Conservation (phyloP, 2,888 invertebrate genomes). For the Hirtodrosophila duncani region DNA sequence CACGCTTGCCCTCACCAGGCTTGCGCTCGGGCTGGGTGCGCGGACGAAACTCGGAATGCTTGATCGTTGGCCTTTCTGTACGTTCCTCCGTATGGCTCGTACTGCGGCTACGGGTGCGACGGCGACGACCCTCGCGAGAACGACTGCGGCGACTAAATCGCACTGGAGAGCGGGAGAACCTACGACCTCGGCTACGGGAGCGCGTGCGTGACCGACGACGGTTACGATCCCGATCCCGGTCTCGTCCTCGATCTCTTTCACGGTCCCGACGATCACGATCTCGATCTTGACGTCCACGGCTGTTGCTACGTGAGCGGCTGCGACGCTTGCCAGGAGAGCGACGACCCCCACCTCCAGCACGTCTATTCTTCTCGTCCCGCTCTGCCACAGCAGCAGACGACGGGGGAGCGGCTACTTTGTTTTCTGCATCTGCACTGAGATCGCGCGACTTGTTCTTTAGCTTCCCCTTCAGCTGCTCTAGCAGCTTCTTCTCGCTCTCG, state of each 20-base stretch:
- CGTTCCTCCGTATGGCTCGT: constrained; percentile 53
- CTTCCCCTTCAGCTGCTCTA: constrained; percentile 79
- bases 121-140: constrained; percentile 40
- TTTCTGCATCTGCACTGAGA: constrained; percentile 49
- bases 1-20: constrained; percentile 36
- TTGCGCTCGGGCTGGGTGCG: constrained; percentile 70
- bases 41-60: constrained; percentile 77
- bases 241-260: constrained; percentile 37
- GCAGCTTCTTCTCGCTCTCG: constrained; percentile 81
- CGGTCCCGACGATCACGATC: constrained; percentile 41
- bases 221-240: constrained; percentile 41
- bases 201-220: constrained; percentile 51
- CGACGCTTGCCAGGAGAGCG: constrained; percentile 17
- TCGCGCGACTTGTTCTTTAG: constrained; percentile 72
- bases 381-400: constrained; percentile 11
- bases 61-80: constrained; percentile 76
- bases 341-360: constrained; percentile 5
- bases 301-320: constrained; percentile 36
- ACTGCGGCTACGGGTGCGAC: constrained; percentile 49
- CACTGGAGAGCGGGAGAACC: constrained; percentile 60
- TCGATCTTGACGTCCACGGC: constrained; percentile 42
- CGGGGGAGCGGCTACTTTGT: constrained; percentile 53
- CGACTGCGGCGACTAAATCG: constrained; percentile 52
- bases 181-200: constrained; percentile 57
- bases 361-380: constrained; percentile 57